Base-by-base conservation (phyloP, 2,888 invertebrate genomes). In the Iphiclides podalirius region DNA sequence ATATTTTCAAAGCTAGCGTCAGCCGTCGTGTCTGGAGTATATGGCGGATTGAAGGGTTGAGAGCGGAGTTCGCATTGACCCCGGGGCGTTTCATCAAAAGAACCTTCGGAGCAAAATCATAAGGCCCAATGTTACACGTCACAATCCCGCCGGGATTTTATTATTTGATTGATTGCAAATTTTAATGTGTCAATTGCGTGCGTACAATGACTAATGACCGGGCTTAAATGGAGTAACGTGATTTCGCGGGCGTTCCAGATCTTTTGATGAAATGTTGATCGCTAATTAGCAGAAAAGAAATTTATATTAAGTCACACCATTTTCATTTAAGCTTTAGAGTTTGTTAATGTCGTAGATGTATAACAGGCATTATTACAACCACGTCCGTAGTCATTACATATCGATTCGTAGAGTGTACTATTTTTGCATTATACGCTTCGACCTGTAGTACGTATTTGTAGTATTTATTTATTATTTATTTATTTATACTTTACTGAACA, bases 1-100 rank as follows among this genome's bases (percentile, higher is more conserved):
- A 78, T 79, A 73, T 73, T 77, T 76, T 75, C 72, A 78, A 80
- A 80, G 78, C 71, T 70, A 67, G 72, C 72, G 71, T 74, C 77
- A 78, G 74, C 75, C 80, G 80, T 79, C 80, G 79, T 78, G 72
- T 77, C 65, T 73, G 61, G 58, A 75, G 71, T 71, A 71, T 37
- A 40, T 75, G 69, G 69, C 64, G 67, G 69, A 68, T 67, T 69
- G 68, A 70, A 72, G 73, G 70, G 73, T 70, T 59, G 57, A 52
- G 53, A 53, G 37, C 13, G 54, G 47, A 52, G 53, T 26, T 31
- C 11, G 31, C 11, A 54, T 54, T 40, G 47, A 47, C 53, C 43
- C 46, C n/a, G 26, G 43, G 14, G 14, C 42, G 42, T 38, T 20
- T 43, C 42, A 50, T 38, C 50, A 58, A 58, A 33, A 43, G 17